These are phyloP conservation scores for Megaustenia siamemsis DNA, from an alignment of 2,888 invertebrate species.

Conservation along the genomic window DNA sequence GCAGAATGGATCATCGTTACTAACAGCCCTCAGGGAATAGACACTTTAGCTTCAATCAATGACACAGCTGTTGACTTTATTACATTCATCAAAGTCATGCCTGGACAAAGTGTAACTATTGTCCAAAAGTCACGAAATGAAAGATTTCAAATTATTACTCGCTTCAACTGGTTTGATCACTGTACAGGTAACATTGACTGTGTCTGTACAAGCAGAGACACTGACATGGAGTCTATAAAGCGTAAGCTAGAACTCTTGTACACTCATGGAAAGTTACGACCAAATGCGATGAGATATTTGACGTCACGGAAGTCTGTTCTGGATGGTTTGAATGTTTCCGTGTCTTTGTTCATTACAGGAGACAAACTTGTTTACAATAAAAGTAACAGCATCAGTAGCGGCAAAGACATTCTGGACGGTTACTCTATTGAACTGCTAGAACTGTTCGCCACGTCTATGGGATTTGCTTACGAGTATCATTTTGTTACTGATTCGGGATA, in stretches of 20 bases:
- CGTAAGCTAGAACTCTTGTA: not conserved
- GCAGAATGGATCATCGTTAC: not conserved
- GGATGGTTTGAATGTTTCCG: not conserved
- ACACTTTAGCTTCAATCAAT: not conserved
- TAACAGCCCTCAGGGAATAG: not conserved
- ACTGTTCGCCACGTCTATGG: not conserved
- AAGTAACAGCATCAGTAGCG: not conserved
- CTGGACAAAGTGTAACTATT: not conserved
- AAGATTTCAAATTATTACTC: not conserved
- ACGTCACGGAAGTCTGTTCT: not conserved
- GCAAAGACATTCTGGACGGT: not conserved
- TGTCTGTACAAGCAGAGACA: not conserved
- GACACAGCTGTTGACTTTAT: not conserved
- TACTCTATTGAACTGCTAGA: not conserved
- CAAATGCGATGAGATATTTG: not conserved
- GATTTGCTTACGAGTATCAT: not conserved
- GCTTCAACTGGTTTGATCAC: not conserved
- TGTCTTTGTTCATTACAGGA: not conserved
- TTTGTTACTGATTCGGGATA: not conserved
- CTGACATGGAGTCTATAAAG: not conserved
- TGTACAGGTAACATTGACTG: not conserved
- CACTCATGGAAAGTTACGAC: not conserved
- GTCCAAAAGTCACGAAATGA: not conserved
- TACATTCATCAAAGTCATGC: not conserved
- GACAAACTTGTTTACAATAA: not conserved